These are phyloP conservation scores for Vanessa cardui DNA, from an alignment of 2,888 invertebrate genomes.

Conservation along the genomic window DNA sequence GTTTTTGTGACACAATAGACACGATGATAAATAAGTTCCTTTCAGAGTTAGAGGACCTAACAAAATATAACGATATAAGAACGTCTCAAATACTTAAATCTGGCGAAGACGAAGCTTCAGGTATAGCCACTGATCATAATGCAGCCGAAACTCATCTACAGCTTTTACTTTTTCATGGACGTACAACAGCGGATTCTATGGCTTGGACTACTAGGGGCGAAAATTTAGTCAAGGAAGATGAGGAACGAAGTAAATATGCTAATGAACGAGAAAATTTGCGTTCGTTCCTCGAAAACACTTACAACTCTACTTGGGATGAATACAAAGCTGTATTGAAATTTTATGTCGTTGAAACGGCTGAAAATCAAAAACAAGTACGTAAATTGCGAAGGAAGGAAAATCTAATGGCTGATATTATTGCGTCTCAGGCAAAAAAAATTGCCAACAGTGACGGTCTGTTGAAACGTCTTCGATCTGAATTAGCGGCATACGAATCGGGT, in stretches of 20 bases:
- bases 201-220: conserved; percentile 72
- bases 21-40: conserved; percentile 80
- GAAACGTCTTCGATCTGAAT: conserved; percentile 62
- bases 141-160: conserved; percentile 73
- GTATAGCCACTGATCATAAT: conserved; percentile 58
- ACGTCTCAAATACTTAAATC: conserved; percentile 55
- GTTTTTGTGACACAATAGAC: conserved; percentile 85
- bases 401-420: conserved; percentile 74
- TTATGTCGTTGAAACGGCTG: conserved; percentile 66
- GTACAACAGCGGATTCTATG: conserved; percentile 61
- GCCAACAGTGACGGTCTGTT: conserved; percentile 66
- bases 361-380: conserved; percentile 70
- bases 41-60: conserved; percentile 60
- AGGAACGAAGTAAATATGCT: conserved; percentile 62
- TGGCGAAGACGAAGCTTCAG: conserved; percentile 53
- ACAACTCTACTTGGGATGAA: conserved; percentile 67
- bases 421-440: conserved; percentile 70
- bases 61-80: conserved; percentile 58
- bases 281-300: conserved; percentile 66
- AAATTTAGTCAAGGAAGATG: conserved; percentile 72
- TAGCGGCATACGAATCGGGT: conserved; percentile 72
- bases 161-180: conserved; percentile 63
- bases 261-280: conserved; percentile 65
- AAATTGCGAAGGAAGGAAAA: conserved; percentile 70
- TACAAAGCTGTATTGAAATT: conserved; percentile 68